Percentiles rank a stretch among this genome's conserved stretches.
These are phyloP conservation scores for Oxystoma pomonae DNA, from an alignment of 2,888 invertebrate species.

Conservation along the genomic window DNA sequence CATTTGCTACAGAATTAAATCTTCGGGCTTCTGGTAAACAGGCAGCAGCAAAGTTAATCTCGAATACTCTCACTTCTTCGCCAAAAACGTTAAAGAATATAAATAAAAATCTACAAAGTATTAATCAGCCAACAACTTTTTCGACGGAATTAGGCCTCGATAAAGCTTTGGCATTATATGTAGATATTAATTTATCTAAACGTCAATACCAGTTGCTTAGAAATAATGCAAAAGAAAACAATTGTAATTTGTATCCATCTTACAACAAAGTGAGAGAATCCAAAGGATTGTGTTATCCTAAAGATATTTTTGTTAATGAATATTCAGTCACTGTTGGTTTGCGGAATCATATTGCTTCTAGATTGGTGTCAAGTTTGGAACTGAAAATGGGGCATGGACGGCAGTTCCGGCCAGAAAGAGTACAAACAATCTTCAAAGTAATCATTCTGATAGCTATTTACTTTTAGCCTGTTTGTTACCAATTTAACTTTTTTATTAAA, in stretches of 20 bases:
- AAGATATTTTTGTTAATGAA: background rate
- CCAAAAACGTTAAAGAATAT: too few relatives aligned
- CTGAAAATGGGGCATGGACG: background rate
- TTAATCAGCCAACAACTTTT: too few relatives aligned
- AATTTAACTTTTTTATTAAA: background rate
- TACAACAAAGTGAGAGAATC: background rate
- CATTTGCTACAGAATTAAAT: too few relatives aligned
- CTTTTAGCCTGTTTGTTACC: background rate
- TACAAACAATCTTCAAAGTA: background rate
- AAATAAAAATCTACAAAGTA: too few relatives aligned
- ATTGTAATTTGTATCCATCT: background rate
- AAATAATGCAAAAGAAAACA: constrained; percentile 1
- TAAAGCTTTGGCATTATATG: too few relatives aligned
- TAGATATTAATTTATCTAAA: background rate
- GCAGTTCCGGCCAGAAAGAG: background rate
- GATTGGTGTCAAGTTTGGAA: background rate
- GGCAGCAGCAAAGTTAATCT: constrained; percentile 1
- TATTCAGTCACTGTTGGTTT: background rate
- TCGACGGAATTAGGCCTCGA: too few relatives aligned
- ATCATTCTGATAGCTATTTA: background rate
- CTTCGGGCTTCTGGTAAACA: too few relatives aligned
- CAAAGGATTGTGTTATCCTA: background rate
- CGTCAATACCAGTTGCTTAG: too few relatives aligned
- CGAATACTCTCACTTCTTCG: background rate
- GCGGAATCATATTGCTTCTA: background rate